Conservation (phyloP, 2,888 invertebrate species). For the Didymodactylos carnosus region DNA sequence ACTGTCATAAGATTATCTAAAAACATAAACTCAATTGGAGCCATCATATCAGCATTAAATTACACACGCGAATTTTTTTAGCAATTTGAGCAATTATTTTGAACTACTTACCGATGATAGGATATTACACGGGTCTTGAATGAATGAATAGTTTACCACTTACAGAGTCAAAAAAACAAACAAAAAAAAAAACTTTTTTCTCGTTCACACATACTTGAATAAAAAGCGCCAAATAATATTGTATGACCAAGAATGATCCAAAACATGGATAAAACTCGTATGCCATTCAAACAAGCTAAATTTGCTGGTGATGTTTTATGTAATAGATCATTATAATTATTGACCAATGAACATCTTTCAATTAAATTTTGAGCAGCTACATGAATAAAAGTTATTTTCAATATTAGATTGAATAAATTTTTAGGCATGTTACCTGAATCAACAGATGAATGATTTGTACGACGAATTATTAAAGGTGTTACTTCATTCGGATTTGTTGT, state of each 20-base stretch:
- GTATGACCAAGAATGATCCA: conserved; percentile 4
- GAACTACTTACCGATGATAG: not conserved
- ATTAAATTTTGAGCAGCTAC: not conserved
- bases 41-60: not conserved
- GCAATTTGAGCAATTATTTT: too few species aligned
- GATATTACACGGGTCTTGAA: too few species aligned
- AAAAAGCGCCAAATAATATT: conserved; percentile 20
- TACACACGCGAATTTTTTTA: too few species aligned
- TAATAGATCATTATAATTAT: not conserved
- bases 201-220: conserved; percentile 12
- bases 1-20: conserved; percentile 22
- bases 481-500: too few species aligned
- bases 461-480: not conserved
- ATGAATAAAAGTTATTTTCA: not conserved
- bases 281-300: conserved; percentile 34
- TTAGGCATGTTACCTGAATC: not conserved
- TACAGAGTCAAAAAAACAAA: too few species aligned
- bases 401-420: not conserved
- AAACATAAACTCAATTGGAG: conserved; percentile 1
- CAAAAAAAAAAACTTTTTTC: too few species aligned
- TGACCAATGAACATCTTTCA: not conserved
- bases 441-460: not conserved
- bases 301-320: conserved; percentile 30
- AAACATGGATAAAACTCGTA: not conserved
- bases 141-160: too few species aligned